Conservation (phyloP, 2,113 vertebrate genomes). For the Cnemophilus loriae region DNA sequence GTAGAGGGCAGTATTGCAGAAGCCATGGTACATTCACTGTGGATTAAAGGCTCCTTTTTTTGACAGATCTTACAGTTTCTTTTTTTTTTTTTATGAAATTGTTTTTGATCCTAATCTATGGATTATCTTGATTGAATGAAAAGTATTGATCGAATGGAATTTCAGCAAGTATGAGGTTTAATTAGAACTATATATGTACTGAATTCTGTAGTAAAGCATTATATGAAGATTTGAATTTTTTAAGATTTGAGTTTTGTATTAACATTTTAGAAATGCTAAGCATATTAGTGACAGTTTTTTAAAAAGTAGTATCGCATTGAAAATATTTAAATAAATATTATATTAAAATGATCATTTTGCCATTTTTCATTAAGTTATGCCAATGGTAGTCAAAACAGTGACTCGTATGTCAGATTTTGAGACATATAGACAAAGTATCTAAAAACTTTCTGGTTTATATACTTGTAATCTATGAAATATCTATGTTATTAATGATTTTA, state of each 20-base stretch:
- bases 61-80: not conserved
- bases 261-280: not conserved
- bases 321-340: not conserved
- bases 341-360: not conserved
- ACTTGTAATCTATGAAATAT: not conserved
- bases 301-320: not conserved
- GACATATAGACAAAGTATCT: not conserved
- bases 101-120: conserved; percentile 6
- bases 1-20: not conserved
- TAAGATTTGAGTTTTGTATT: not conserved
- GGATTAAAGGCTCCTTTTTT: not conserved
- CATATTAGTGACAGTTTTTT: not conserved
- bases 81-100: not conserved
- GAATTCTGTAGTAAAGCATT: not conserved
- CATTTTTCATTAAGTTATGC: not conserved
- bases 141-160: conserved; percentile 27
- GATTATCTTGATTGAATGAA: conserved; percentile 30
- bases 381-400: not conserved
- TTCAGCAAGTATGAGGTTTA: not conserved
- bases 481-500: not conserved
- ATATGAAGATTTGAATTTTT: not conserved
- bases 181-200: not conserved
- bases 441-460: not conserved
- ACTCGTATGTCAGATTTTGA: not conserved
- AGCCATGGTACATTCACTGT: not conserved